Evolutionary conservation across 2,797 vertebrate species (phyloP), one percentile per base, ranked within the genome.

Genomic region (Falco concolor): DNA sequence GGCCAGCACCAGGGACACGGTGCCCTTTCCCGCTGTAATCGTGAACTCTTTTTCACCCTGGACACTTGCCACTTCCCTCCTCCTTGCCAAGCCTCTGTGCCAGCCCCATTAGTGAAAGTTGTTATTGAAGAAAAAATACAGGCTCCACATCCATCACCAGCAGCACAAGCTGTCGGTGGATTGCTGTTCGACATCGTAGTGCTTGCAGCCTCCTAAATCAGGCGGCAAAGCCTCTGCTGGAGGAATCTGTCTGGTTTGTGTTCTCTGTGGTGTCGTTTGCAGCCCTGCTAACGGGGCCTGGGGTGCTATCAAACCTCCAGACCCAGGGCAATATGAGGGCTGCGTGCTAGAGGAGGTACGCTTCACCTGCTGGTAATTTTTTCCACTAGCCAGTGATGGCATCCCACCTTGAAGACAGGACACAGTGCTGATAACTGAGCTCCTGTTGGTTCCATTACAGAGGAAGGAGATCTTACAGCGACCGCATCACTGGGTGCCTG

Each of bases 101-200:
- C 93, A 95, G 88, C 67, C 90, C 83, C 50, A 38, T 95, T 56
- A 96, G 63, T 65, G 74, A 81, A 83, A 96, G 81, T 56, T 88
- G 76, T 91, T 93, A 53, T 4, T 60, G 78, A 68, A 75, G 45
- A 23, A 59, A 76, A 68, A 84, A 50, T 28, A 24, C 30, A 56
- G 87, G 50, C 86, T 87, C 45, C 3, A 0, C 86, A 85, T 63
- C 80, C 90, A 79, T 73, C 87, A 83, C 23, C 38, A 38, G 67
- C 78, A 65, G 87, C 70, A 32, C 36, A 22, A 24, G 78, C 89
- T 54, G 54, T 40, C 4, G 1, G 72, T 10, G 68, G 12, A 7
- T 17, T 28, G 68, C 91, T 87, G 75, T 47, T 90, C 6, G 0
- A 49, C 92, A 75, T 30, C 6, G 0, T 17, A 53, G 83, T 0